Percentiles rank a stretch among this genome's conserved stretches.
These are phyloP conservation scores for Aphelenchoides fujianensis DNA, from an alignment of 1,140 invertebrate genomes.

Conservation along the genomic window DNA sequence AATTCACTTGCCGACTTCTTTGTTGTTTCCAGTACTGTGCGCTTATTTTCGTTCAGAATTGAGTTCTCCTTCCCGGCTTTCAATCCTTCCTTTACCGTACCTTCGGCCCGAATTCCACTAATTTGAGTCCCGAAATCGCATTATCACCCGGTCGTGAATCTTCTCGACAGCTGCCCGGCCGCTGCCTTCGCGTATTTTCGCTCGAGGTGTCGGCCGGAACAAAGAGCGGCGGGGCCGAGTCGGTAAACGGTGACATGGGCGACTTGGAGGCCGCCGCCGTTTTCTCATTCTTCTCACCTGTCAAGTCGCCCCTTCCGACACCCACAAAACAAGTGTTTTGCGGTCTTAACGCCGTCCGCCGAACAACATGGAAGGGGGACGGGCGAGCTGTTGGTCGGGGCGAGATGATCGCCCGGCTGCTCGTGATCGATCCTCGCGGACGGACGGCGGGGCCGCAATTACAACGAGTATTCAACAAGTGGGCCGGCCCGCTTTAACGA, in stretches of 20 bases:
- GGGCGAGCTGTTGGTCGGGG: not conserved
- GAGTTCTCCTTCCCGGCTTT: not conserved
- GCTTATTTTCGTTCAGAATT: too few species aligned
- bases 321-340: not conserved
- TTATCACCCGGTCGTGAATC: not conserved
- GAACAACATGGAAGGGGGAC: not conserved
- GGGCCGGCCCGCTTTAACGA: too few species aligned
- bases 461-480: too few species aligned
- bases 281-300: conserved; percentile 5
- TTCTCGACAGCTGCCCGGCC: not conserved
- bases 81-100: not conserved
- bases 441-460: too few species aligned
- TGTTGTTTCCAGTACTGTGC: not conserved
- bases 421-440: too few species aligned
- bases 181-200: too few species aligned
- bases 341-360: not conserved
- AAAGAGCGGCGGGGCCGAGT: conserved; percentile 1
- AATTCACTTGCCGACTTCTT: not conserved
- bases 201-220: not conserved
- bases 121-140: not conserved
- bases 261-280: not conserved
- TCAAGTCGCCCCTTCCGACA: not conserved
- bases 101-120: too few species aligned
- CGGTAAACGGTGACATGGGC: not conserved
- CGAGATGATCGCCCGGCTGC: too few species aligned